These are phyloP conservation scores for Lycophotia porphyrea DNA, from an alignment of 2,888 invertebrate species.

Conservation along the genomic window DNA sequence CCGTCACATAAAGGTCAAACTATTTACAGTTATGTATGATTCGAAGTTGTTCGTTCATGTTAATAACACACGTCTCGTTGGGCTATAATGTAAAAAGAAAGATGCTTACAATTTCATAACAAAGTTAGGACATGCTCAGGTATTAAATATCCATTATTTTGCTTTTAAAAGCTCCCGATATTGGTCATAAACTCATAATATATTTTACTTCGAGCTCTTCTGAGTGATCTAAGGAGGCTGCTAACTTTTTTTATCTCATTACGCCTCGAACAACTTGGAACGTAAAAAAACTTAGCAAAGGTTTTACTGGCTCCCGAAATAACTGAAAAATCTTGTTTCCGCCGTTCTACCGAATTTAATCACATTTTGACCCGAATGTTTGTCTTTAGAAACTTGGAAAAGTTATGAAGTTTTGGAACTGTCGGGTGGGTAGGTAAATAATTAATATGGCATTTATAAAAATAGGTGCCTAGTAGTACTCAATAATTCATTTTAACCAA, in stretches of 20 bases:
- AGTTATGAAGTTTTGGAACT: not conserved
- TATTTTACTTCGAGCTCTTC: constrained; percentile 42
- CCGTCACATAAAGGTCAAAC: constrained; percentile 40
- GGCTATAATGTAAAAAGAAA: constrained; percentile 3
- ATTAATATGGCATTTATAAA: not conserved
- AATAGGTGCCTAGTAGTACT: not conserved
- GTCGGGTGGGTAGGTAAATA: not conserved
- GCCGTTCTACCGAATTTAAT: constrained; percentile 43
- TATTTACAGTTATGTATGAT: constrained; percentile 18
- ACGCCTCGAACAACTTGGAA: constrained; percentile 44
- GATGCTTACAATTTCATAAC: constrained; percentile 25
- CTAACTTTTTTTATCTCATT: constrained; percentile 67
- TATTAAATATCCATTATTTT: constrained; percentile 49
- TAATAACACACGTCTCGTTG: not conserved
- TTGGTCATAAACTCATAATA: constrained; percentile 53
- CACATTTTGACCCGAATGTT: constrained; percentile 41
- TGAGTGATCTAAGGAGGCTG: constrained; percentile 40
- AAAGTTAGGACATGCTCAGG: constrained; percentile 35
- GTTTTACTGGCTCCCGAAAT: constrained; percentile 38
- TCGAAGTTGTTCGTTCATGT: constrained; percentile 7
- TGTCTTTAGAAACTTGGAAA: constrained; percentile 21
- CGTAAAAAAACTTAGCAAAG: constrained; percentile 48
- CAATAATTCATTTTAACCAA: not conserved
- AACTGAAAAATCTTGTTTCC: constrained; percentile 39
- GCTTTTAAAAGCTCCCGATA: constrained; percentile 42